Evolutionary conservation across 2,888 invertebrate species (phyloP), one percentile per base, ranked within the genome.

Genomic region (Perdita meconis): DNA sequence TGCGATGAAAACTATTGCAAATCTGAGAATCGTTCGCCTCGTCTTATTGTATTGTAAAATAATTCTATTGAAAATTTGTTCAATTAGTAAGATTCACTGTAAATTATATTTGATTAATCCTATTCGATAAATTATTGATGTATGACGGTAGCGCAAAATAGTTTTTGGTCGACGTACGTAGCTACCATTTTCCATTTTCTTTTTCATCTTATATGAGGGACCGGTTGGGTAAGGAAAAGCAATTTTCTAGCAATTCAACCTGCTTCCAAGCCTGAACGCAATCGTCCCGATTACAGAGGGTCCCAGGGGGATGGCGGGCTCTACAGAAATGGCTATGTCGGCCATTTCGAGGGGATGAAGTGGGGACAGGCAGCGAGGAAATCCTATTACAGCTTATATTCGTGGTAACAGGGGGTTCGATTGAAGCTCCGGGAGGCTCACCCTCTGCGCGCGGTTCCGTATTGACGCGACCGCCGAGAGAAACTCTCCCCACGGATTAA

Each of bases 381-480:
- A 84, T 84, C 82, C 84, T 80, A 84, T 84, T 84, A 84, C 56
- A 68, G 67, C 67, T 72, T 71, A 70, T 77, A 70, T 73, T 69
- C 77, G 57, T 66, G 74, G 69, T 78, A 80, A 6, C 80, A 80
- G 78, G 57, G 36, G 63, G 66, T 50, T 68, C 51, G 72, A 71
- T 66, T 53, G 65, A 72, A 51, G 73, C 66, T 65, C 66, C 75
- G 55, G 67, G 70, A 64, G 42, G 50, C 71, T 78, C 73, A 73
- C 80, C 84, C 74, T 82, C 57, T 30, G 30, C 68, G 42, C 74
- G 56, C 56, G 69, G 78, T 73, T 85, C 78, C 86, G 86, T 88
- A 88, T 90, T 87, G 88, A 91, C 88, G 88, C 87, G 87, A 83
- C 85, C 63, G 6, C 34, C 63, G 63, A 87, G 83, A 86, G 79